Evolutionary conservation across 2,797 vertebrate genomes (phyloP), one percentile per base, ranked within the genome.

Genomic region (Trichosurus vulpecula): DNA sequence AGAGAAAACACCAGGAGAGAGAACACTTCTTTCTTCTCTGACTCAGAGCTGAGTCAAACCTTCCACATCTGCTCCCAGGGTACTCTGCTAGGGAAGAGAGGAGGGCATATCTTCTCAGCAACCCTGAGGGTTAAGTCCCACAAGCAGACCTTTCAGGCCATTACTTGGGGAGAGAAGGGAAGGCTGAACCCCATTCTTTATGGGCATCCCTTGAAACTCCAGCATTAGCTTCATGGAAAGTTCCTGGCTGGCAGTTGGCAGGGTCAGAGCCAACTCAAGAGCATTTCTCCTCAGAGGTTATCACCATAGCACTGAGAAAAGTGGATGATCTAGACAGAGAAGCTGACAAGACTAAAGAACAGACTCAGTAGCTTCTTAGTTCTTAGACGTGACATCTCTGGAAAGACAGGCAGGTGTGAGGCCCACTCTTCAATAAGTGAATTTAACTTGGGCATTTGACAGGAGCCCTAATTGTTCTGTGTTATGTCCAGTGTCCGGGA

Each of bases 1-100:
- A 92, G 16, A 11, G 19, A 14, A 19, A 12, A 10, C 30, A 19
- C 27, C 0, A 0, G 2, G 1, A 91, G 57, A n/a, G 91, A 30
- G 58, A 94, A 54, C 47, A 92, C 53, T 1, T 1, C 61, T 90
- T 93, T 96, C 92, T 93, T 89, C 54, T 93, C 90, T 55, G 61
- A 61, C 41, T 94, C 92, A 89, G 52, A 54, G 58, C 12, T 55
- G 61, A 95, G 35, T 93, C 92, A 94, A 89, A 66, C 89, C 90
- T 91, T 57, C 55, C 54, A 91, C 35, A 0, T 30, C 55, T 90
- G 90, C 87, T 51, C 57, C 89, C 19, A 53, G 51, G 94, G 89
- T 90, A 29, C 47, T 54, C 54, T 61, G 25, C 27, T 27, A 47
- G 1, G 22, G 12, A 54, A 53, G 47, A 92, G 19, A 61, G 25